Evolutionary conservation across 1,140 invertebrate genomes (phyloP), one percentile per base, ranked within the genome.

Genomic region (Vanessa tameamea): DNA sequence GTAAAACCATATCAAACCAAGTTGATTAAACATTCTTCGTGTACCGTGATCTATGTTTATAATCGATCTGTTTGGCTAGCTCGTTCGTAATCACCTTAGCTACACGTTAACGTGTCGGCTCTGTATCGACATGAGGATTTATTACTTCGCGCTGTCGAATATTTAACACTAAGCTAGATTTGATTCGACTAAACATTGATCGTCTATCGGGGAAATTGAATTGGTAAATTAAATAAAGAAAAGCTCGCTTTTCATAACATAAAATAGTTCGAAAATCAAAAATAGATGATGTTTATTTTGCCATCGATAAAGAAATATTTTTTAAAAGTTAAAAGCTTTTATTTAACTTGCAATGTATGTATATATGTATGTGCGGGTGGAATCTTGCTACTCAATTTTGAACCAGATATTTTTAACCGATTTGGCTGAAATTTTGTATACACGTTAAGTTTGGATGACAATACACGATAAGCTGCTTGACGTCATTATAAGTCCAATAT

Each of bases 61-160:
- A 69, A 69, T 69, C 66, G 66, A 69, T 69, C 20, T 51, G 20
- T 67, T 13, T 59, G 66, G 50, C 23, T 55, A 53, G 53, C 53
- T 47, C 37, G 66, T 51, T 55, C 47, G 66, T 61, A 61, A 59
- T 69, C 66, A 69, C 53, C 53, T 69, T 47, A 50, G 66, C 43
- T 57, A 14, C 53, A 55, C 53, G 53, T 57, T 57, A 47, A 57
- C 8, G 8, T 69, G 66, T 69, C 37, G 66, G 66, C 55, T 69
- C 57, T 69, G 55, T 69, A 37, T 69, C 66, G 66, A 47, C 53
- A 16, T 14, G 53, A 31, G 53, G 47, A 69, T 69, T 57, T 59
- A 69, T 69, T 69, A 47, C 66, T 57, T 26, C 23, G 4, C 55
- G 55, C 13, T 43, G 23, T 43, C 13, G 57, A 37, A 31, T 61